Base-by-base conservation (phyloP, 2,888 invertebrate species). In the Pocota personata region DNA sequence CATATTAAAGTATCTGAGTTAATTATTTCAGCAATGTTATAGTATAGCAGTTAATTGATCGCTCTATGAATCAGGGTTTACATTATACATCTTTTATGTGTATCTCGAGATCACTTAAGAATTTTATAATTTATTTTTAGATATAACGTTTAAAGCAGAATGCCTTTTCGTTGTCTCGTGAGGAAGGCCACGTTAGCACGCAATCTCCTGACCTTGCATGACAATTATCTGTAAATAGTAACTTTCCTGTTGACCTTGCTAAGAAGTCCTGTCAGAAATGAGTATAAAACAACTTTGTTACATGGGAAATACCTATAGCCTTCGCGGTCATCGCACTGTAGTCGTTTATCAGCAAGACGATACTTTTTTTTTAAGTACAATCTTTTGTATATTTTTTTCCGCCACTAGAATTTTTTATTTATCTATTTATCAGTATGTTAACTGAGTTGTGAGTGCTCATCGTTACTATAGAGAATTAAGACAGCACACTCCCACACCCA, bases 251-350 rank as follows among this genome's bases (percentile, higher is more conserved):
- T 24, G n/a, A 50, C 50, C 27, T 27, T 27, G 24, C 24, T 12
- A 12, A n/a, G 5, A 50, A 50, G 27, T 19, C 43, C 62, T 62
- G 30, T 7, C 62, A 10, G 16, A 46, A 16, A 27, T 46, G 43
- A 27, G 7, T 43, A 62, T 46, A 12, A 30, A 40, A 16, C 21
- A 37, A 37, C n/a, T 1, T 21, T 27, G 6, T 64, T 16, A 10
- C 32, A 8, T 55, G 14, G 16, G 4, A 43, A 66, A 32, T 48
- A 19, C 64, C 19, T 12, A 16, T 8, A 35, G 48, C 14, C 7
- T 21, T 14, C 50, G n/a, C 66, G 66, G 66, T 66, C 66, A 50
- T 50, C 66, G 66, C 66, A 48, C 66, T 35, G 21, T n/a, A 35
- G 48, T 48, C 21, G 30, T 55, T 32, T 30, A 57, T 57, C 57